Base-by-base conservation (phyloP, 2,888 invertebrate species). In the Cephus nigrinus region DNA sequence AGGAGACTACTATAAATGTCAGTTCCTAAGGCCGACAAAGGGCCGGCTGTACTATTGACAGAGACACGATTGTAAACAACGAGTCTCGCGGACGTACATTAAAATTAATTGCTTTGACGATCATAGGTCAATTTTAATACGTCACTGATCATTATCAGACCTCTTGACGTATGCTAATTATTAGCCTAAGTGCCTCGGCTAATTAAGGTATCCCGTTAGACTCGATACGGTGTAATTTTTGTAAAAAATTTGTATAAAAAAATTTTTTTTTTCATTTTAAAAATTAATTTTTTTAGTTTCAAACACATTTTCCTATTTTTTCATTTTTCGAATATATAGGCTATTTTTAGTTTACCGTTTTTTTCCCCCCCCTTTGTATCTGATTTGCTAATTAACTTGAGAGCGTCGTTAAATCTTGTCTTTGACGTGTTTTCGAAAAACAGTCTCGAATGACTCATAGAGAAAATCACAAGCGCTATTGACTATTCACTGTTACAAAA, bases 31-130 rank as follows among this genome's bases (percentile, higher is more conserved):
- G 74, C 77, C 74, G 75, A 81, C 82, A 82, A 82, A 83, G 80
- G 79, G 73, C 79, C 81, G 78, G 78, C 74, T 79, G 68, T 69
- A 74, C 73, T 76, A 78, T 78, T 77, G 75, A 76, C 75, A 72
- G 75, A 76, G 76, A 76, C 78, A 78, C 81, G 78, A 82, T 81
- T 82, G 81, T 80, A 81, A 80, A 82, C 79, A 81, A 80, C 76
- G 81, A 75, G 35, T 80, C 78, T 74, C 74, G 35, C 55, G 74
- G 78, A 76, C 68, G 55, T 73, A 78, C 77, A 75, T 72, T 68
- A 75, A 77, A 79, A 81, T 77, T 77, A 78, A 78, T 78, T 78
- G 75, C 32, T 71, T 69, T 36, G 69, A 72, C 79, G 73, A 75
- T 72, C 31, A 69, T 23, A 55, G 55, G 55, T 5, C 55, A 55